Conservation (phyloP, 2,113 vertebrate species). For the Ochotona curzoniae region DNA sequence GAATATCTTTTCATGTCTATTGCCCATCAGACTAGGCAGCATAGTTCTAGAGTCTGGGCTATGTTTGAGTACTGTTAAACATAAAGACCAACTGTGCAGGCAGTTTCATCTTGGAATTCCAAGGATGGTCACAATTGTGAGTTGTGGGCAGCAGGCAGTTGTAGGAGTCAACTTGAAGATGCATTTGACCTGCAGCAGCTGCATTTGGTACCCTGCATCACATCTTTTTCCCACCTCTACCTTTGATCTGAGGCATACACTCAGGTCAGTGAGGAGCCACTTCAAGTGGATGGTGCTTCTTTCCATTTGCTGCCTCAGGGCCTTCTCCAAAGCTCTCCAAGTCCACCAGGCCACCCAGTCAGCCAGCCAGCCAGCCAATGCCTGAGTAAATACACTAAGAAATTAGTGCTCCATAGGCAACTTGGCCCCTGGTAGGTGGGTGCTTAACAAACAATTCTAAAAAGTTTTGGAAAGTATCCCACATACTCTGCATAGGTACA, state of each 20-base stretch:
- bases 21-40: not conserved
- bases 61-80: not conserved
- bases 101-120: not conserved
- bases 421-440: not conserved
- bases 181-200: not conserved
- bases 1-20: not conserved
- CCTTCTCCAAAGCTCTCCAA: not conserved
- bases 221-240: not conserved
- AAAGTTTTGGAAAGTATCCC: not conserved
- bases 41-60: not conserved
- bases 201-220: not conserved
- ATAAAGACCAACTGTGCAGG: not conserved
- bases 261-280: not conserved
- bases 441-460: not conserved
- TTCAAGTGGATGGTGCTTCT: not conserved
- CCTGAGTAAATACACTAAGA: not conserved
- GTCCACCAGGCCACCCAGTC: not conserved
- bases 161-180: not conserved
- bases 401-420: not conserved
- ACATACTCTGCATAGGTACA: not conserved
- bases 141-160: not conserved
- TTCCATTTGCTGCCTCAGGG: not conserved
- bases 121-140: not conserved
- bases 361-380: no score
- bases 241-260: not conserved